Conservation (phyloP, 2,113 vertebrate genomes). For the Aptenodytes patagonicus region DNA sequence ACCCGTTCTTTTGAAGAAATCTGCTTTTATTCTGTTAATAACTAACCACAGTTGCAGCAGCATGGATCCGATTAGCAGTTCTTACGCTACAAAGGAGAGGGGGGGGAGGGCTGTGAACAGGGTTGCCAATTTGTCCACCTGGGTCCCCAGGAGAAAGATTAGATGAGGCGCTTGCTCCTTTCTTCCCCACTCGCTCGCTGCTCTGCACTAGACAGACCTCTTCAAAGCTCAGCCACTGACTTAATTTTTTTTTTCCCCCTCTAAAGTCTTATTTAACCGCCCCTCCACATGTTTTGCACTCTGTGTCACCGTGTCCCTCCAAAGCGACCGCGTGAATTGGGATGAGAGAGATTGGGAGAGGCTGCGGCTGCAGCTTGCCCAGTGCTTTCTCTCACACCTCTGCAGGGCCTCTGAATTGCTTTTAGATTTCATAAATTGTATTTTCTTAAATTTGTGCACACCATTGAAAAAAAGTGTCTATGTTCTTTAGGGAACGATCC, state of each 20-base stretch:
- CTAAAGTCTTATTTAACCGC: constrained; percentile 36
- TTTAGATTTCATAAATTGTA: background rate
- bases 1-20: constrained; percentile 80
- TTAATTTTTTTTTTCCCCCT: background rate
- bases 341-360: background rate
- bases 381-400: background rate
- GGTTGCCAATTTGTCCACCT: constrained; percentile 82
- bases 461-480: background rate
- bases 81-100: constrained; percentile 72
- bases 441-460: constrained; percentile 10
- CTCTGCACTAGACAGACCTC: constrained; percentile 50
- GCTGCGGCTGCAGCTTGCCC: background rate
- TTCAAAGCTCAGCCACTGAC: constrained; percentile 57
- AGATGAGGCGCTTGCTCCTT: constrained; percentile 71
- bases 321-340: background rate
- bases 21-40: constrained; percentile 84
- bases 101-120: constrained; percentile 64
- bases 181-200: constrained; percentile 30
- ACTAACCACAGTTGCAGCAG: constrained; percentile 81
- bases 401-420: background rate
- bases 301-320: background rate
- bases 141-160: constrained; percentile 77
- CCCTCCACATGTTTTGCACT: constrained; percentile 16
- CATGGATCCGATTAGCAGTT: constrained; percentile 84
- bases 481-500: background rate